A percentile compares a stretch with the other conserved stretches of the same genome.
Conservation (phyloP, 2,797 vertebrate species). For the Gallirallus australis region DNA sequence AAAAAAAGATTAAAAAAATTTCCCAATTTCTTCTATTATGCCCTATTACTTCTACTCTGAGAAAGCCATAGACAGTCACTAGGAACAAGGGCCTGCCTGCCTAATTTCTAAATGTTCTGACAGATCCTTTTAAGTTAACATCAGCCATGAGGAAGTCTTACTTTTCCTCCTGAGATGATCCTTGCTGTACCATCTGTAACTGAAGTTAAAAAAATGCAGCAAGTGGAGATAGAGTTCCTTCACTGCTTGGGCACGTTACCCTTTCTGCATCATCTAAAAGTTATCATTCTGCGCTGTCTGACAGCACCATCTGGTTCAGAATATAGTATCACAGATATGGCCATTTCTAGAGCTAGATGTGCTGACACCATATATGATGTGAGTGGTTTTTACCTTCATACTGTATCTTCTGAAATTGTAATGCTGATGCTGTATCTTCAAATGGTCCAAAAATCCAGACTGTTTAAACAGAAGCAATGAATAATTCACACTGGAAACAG, state of each 20-base stretch:
- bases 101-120: constrained; percentile 2
- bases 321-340: constrained; percentile 11
- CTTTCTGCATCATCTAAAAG: constrained; percentile 38
- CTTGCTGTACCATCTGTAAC: constrained; percentile 50
- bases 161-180: constrained; percentile 29
- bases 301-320: constrained; percentile 66
- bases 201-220: constrained; percentile 24
- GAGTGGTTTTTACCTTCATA: background rate
- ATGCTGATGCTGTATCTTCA: background rate
- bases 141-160: background rate
- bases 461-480: constrained; percentile 40
- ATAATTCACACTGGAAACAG: constrained; percentile 41
- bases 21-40: background rate
- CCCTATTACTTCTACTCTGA: background rate
- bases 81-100: background rate
- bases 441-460: background rate
- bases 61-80: background rate
- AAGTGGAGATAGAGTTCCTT: constrained; percentile 15
- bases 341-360: constrained; percentile 39
- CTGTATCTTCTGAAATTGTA: background rate
- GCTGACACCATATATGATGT: background rate
- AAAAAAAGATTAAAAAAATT: background rate
- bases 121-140: background rate
- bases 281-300: constrained; percentile 49
- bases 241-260: constrained; percentile 6